Evolutionary conservation across 2,113 vertebrate species (phyloP).

Genomic region (Neogale vison): DNA sequence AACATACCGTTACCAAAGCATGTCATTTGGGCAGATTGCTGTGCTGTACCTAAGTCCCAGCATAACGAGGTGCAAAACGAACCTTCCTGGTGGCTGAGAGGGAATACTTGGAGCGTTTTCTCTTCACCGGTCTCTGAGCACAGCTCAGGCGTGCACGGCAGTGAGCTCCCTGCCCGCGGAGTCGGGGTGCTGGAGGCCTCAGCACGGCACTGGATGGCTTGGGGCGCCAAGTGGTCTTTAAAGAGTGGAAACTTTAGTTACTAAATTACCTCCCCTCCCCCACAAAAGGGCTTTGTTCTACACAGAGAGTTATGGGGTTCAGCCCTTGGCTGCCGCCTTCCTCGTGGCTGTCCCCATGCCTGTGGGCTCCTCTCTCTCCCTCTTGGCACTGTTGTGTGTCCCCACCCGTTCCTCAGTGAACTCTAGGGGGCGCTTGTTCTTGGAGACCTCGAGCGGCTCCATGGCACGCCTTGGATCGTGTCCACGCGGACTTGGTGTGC

Average conservation of each 20-base stretch:
- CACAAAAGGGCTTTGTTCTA: not conserved
- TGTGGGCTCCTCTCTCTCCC: not conserved
- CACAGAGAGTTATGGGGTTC: not conserved
- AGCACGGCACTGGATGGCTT: fast-evolving
- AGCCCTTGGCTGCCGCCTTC: not conserved
- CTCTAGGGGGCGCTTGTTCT: not conserved
- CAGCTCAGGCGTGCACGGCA: not conserved
- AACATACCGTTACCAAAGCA: not conserved
- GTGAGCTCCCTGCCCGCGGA: not conserved
- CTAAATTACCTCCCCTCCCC: not conserved
- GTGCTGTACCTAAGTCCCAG: not conserved
- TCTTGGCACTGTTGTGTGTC: not conserved
- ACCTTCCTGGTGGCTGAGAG: not conserved
- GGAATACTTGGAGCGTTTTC: not conserved
- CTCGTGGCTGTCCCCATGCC: not conserved
- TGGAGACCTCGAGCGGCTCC: not conserved
- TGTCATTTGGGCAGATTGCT: not conserved
- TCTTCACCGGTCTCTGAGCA: not conserved
- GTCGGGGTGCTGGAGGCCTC: not conserved
- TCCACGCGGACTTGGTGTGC: fast-evolving
- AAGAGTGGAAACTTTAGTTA: not conserved
- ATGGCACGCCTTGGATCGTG: not conserved
- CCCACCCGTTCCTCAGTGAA: not conserved
- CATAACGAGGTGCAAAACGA: not conserved
- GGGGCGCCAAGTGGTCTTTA: not conserved